These are phyloP conservation scores for Zaprionus ornatus DNA, from an alignment of 1,140 invertebrate genomes.

Conservation along the genomic window DNA sequence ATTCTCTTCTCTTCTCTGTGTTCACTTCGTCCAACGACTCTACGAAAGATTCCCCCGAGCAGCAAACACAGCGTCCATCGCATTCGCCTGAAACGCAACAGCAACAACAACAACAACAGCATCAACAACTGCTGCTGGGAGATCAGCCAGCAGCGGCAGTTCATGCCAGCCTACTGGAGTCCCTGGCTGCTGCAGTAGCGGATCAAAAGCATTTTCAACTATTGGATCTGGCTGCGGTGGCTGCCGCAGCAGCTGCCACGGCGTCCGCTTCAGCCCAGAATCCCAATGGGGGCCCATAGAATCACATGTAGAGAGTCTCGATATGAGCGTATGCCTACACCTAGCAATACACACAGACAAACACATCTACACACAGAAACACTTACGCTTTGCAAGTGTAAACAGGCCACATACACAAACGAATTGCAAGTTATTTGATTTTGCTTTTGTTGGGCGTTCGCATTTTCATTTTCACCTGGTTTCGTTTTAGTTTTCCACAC, in stretches of 20 bases:
- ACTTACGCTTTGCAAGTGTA: constrained; percentile 1
- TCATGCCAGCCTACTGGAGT: constrained; percentile 69
- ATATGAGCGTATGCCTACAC: background rate
- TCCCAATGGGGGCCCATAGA: constrained; percentile 59
- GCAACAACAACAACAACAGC: constrained; percentile 46
- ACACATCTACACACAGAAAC: background rate
- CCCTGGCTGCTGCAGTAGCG: constrained; percentile 68
- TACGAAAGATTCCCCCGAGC: constrained; percentile 63
- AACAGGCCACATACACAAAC: background rate
- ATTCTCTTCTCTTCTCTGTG: constrained; percentile 52
- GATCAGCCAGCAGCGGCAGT: constrained; percentile 64
- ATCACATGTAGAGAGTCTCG: background rate
- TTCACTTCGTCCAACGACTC: constrained; percentile 43
- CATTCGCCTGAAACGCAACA: constrained; percentile 59
- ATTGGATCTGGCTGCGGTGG: constrained; percentile 71
- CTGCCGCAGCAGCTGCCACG: constrained; percentile 64
- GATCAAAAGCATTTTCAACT: constrained; percentile 78
- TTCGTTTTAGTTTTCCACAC: constrained; percentile 4
- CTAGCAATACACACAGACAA: constrained; percentile 19
- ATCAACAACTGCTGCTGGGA: constrained; percentile 35
- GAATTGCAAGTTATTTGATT: constrained; percentile 22
- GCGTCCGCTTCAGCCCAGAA: constrained; percentile 61
- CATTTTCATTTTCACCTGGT: constrained; percentile 18
- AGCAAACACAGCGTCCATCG: constrained; percentile 53
- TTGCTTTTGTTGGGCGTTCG: constrained; percentile 17